Evolutionary conservation across 2,888 invertebrate genomes (phyloP).

Genomic region (Pristionchus entomophagus): DNA sequence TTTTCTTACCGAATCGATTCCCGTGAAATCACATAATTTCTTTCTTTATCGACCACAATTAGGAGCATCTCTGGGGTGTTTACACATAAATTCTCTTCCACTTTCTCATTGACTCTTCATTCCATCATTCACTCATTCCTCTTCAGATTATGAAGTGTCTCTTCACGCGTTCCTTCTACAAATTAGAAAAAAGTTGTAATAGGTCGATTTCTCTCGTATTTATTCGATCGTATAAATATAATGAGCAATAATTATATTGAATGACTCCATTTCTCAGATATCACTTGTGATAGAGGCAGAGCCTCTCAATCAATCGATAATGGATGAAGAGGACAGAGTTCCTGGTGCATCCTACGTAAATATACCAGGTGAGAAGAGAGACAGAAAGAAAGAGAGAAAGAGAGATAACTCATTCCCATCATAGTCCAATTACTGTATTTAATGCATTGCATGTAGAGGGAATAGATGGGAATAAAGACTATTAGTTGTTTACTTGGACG

Average conservation of each 20-base stretch:
- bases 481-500: not conserved
- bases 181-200: not conserved
- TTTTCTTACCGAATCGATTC: no score
- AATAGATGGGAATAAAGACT: not conserved
- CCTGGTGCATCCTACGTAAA: conserved; percentile 21
- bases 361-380: conserved; percentile 14
- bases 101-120: no score
- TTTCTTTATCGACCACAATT: not conserved
- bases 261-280: no score
- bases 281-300: not conserved
- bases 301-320: not conserved
- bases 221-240: not conserved
- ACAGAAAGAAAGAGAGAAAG: no score
- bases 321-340: conserved; percentile 5
- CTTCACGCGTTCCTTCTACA: not conserved
- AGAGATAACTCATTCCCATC: no score
- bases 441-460: no score
- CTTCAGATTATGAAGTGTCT: not conserved
- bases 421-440: no score
- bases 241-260: not conserved
- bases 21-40: not conserved
- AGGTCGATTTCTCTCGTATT: not conserved
- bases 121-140: not conserved
- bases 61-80: not conserved
- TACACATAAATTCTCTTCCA: not conserved